phyloP scores from a whole-genome alignment of 2,888 invertebrate species.

The Pycnomerus fuliginosus region DNA sequence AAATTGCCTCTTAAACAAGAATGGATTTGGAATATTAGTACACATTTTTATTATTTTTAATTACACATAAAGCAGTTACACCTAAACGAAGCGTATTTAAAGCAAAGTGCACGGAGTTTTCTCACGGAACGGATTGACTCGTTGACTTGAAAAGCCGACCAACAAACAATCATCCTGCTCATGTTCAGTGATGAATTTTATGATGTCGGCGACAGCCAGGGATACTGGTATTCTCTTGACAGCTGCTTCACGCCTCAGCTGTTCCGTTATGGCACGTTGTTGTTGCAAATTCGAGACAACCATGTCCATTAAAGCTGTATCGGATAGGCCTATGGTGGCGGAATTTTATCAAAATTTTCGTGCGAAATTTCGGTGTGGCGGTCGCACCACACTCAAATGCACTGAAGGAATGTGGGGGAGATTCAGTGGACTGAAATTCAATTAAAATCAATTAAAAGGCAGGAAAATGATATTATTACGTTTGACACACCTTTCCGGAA shows the following conservation, averaged over 20 bases:
- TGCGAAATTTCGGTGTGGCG: no score
- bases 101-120: slow-evolving; percentile 86
- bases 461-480: no score
- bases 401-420: no score
- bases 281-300: slow-evolving; percentile 93
- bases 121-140: slow-evolving; percentile 93
- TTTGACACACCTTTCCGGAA: no score
- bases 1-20: no score
- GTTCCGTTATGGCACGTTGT: slow-evolving; percentile 90
- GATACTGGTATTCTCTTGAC: slow-evolving; percentile 85
- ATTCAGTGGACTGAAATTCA: no score
- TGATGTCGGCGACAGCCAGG: slow-evolving; percentile 88
- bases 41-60: neutral
- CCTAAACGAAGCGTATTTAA: slow-evolving; percentile 55
- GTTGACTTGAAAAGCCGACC: slow-evolving; percentile 91
- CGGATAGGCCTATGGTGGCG: slow-evolving; percentile 81
- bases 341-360: slow-evolving; percentile 3
- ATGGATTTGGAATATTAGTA: no score
- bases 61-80: neutral
- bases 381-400: no score
- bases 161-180: slow-evolving; percentile 91
- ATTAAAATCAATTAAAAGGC: no score
- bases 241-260: slow-evolving; percentile 87
- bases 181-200: slow-evolving; percentile 87
- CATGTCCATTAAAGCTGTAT: slow-evolving; percentile 88